Base-by-base conservation (phyloP, 2,888 invertebrate species). In the Temnothorax unifasciatus region DNA sequence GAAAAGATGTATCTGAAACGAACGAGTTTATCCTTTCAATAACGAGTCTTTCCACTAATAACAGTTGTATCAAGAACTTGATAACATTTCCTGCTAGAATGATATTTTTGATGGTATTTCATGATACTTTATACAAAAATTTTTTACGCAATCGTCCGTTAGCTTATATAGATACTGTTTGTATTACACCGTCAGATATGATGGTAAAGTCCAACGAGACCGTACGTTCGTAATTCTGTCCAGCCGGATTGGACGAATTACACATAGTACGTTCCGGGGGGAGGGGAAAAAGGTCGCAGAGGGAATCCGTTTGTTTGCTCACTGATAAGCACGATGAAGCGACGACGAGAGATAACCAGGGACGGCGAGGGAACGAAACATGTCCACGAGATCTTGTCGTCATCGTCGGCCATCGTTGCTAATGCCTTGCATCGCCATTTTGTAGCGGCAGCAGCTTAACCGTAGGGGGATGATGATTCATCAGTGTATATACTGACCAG, bases 231-330 rank as follows among this genome's bases (percentile, higher is more conserved):
- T 69, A 59, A 79, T 79, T 59, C 73, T 38, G 73, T 79, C 68
- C 52, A 68, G 54, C 15, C 41, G 29, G 69, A 77, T 73, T 79
- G 79, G 44, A 18, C 29, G 71, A 79, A 79, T 73, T 57, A 73
- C 29, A 57, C 50, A 8, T 15, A 69, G 21, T 15, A 63, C 57
- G 71, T 79, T 87, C 85, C 82, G 87, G 82, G 69, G 85, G 21
- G 21, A 0, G 29, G 29, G 77, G 75, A 79, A 88, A 88, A 88
- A 86, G 88, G 85, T 84, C 74, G 68, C 84, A 83, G 87, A 90
- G 88, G 85, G 90, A 68, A 82, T 89, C 85, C 90, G 90, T 87
- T 87, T 94, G 92, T 94, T 94, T 94, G 93, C 90, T 92, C 89
- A 83, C 59, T 89, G 94, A 94, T 94, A 94, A 93, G 86, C 84